These are phyloP conservation scores for Decapterus maruadsi DNA, from an alignment of 2,797 vertebrate genomes.

Conservation along the genomic window DNA sequence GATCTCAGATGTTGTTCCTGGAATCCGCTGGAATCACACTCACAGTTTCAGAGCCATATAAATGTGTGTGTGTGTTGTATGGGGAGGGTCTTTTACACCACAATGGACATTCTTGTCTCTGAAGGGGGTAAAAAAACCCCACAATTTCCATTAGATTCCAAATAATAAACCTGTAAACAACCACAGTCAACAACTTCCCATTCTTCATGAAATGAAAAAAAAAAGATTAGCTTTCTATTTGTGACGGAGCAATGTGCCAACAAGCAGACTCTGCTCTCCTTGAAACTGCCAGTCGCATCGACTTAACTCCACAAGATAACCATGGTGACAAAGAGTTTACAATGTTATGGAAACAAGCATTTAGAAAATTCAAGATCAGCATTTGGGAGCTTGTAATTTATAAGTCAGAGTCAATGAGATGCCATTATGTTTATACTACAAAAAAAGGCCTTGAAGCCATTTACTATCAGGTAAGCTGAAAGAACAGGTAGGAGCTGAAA, in stretches of 20 bases:
- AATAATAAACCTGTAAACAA: background rate
- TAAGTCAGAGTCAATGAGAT: conserved; percentile 59
- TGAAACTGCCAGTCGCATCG: conserved; percentile 6
- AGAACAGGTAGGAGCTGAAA: conserved; percentile 43
- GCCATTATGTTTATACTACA: too few relatives aligned
- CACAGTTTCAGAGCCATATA: too few relatives aligned
- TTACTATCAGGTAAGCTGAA: conserved; percentile 24
- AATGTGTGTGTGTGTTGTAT: too few relatives aligned
- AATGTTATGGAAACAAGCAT: conserved; percentile 44
- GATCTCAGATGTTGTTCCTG: too few relatives aligned
- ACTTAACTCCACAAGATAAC: conserved; percentile 49
- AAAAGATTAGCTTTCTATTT: background rate
- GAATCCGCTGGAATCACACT: too few relatives aligned
- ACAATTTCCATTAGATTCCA: background rate
- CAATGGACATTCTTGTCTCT: too few relatives aligned
- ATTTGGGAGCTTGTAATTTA: too few relatives aligned
- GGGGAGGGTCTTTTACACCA: too few relatives aligned
- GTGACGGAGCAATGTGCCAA: background rate
- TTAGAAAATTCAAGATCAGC: too few relatives aligned
- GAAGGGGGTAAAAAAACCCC: too few relatives aligned
- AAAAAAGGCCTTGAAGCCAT: background rate
- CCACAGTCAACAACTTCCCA: background rate
- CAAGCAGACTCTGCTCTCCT: background rate
- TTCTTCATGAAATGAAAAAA: background rate
- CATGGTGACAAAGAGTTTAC: conserved; percentile 34